A percentile compares a stretch with the other conserved stretches of the same genome.
phyloP scores from a whole-genome alignment of 2,888 invertebrate genomes.

The Apodemia zela region DNA sequence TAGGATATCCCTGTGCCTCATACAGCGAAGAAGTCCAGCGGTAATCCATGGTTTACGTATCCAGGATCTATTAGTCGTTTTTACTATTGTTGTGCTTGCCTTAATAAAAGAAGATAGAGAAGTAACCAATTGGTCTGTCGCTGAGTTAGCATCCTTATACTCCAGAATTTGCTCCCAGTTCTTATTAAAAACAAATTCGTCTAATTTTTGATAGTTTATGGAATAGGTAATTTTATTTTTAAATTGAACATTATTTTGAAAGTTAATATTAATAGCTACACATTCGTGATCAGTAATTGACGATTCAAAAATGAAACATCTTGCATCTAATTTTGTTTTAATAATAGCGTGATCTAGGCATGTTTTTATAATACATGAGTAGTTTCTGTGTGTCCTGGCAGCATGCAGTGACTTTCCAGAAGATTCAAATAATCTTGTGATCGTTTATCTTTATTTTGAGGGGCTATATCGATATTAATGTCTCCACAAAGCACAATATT shows the following conservation, averaged over 20 bases:
- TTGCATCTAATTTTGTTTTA: not conserved
- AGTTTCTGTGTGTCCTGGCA: not conserved
- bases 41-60: too few species aligned
- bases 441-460: not conserved
- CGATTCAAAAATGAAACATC: not conserved
- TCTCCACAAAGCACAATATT: not conserved
- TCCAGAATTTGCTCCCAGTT: too few species aligned
- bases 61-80: too few species aligned
- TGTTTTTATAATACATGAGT: not conserved
- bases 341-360: not conserved
- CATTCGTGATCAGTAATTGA: not conserved
- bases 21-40: too few species aligned
- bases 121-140: too few species aligned
- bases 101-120: too few species aligned
- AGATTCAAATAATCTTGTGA: not conserved
- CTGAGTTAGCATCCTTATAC: too few species aligned
- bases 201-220: not conserved
- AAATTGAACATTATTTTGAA: not conserved
- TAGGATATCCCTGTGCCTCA: not conserved
- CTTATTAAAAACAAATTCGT: too few species aligned
- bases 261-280: not conserved
- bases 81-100: too few species aligned
- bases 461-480: not conserved
- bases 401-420: not conserved
- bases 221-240: too few species aligned